Evolutionary conservation across 2,797 vertebrate genomes (phyloP), one percentile per base, ranked within the genome.

Genomic region (Chelmon rostratus): DNA sequence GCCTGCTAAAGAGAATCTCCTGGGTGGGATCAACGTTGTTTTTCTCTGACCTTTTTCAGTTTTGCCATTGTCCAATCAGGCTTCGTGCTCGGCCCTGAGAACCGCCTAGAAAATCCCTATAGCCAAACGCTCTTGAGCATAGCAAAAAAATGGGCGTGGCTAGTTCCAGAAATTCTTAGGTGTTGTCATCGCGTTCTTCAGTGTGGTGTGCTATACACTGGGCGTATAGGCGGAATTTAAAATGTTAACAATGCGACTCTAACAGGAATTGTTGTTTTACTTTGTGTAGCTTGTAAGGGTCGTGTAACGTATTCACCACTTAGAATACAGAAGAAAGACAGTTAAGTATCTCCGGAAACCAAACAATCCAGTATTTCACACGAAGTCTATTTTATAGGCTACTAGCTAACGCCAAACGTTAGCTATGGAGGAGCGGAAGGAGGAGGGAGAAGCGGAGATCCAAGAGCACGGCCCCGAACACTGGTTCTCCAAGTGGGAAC

Each of bases 401-500:
- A 76, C 57, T 56, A 89, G 90, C 89, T 85, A 87, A 86, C 84
- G 67, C 78, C 73, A 67, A 67, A 75, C 73, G 72, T 81, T 90
- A 91, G 90, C 90, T 52, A 93, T 94, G 97, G 98, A 98, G 94
- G 97, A 99, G 89, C 96, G 96, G 96, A 98, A 98, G 95, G 97
- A 98, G 91, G 97, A 99, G 88, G 95, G 96, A 23, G 97, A 98
- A 93, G 95, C 96, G 49, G 97, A 99, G 95, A 99, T 99, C 88
- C 98, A 99, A 84, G 98, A 98, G 88, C 98, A 99, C 95, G 97
- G 98, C 88, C 98, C 98, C n/a, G 98, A 99, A 89, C 97, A 99
- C 89, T 99, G 98, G 98, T 99, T 99, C 93, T 97, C 96, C 79
- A 98, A 98, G 91, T 99, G 98, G 98, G 98, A 99, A 95, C 96